phyloP scores from a whole-genome alignment of 2,888 invertebrate genomes.

The Scaptomyza reducta region DNA sequence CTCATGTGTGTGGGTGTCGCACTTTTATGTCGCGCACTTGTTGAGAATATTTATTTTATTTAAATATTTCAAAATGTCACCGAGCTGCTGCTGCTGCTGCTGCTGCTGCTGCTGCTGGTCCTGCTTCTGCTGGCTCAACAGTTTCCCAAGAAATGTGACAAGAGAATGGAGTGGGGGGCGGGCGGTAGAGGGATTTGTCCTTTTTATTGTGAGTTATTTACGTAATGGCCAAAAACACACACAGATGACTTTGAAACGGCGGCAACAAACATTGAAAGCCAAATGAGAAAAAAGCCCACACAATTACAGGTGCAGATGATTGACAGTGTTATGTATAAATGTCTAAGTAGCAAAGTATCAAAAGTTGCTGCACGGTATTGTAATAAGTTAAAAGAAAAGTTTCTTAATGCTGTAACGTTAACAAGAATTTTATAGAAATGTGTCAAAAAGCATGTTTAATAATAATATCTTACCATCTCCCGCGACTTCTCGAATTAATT shows the following conservation, averaged over 20 bases:
- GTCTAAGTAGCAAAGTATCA: neutral
- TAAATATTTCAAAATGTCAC: slow-evolving; percentile 64
- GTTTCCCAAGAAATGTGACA: slow-evolving; percentile 21
- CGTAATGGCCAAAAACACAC: slow-evolving; percentile 39
- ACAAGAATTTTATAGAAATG: neutral
- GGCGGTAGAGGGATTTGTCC: neutral
- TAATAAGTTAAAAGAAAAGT: neutral
- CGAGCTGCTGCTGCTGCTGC: slow-evolving; percentile 18
- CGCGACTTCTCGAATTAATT: neutral
- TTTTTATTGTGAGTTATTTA: slow-evolving; percentile 42
- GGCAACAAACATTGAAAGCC: no score
- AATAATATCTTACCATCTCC: no score
- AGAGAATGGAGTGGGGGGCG: no score
- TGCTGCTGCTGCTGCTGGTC: neutral
- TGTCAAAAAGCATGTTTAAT: neutral
- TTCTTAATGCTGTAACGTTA: neutral
- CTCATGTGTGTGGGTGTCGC: slow-evolving; percentile 44
- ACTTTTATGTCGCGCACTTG: slow-evolving; percentile 71
- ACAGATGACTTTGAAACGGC: slow-evolving; percentile 20
- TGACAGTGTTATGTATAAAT: slow-evolving; percentile 24
- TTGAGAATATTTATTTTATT: slow-evolving; percentile 77
- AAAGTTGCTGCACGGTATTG: neutral
- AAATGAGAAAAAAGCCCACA: slow-evolving; percentile 14
- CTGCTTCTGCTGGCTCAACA: slow-evolving; percentile 24
- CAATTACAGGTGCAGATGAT: slow-evolving; percentile 27